Evolutionary conservation across 2,888 invertebrate species (phyloP), one percentile per base, ranked within the genome.

Genomic region (Notodonta dromedarius): DNA sequence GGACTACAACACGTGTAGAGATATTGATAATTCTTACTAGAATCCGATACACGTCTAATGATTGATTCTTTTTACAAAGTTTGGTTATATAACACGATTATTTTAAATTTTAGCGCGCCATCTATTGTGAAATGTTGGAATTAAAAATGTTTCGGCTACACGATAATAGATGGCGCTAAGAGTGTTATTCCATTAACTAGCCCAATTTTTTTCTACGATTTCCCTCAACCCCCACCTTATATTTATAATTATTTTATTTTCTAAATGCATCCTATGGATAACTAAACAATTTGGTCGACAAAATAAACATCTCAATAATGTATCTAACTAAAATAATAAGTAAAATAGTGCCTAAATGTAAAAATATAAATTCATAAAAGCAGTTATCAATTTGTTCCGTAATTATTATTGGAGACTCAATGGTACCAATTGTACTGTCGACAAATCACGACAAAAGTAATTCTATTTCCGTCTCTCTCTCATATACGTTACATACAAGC

Each of bases 271-370:
- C 46, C 46, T 11, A 4, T 5, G 9, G 9, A 42, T 1, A 42
- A 42, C 42, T n/a, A 48, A 48, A n/a, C 48, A 48, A 48, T 48
- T 48, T 48, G 48, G 48, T 48, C 48, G 5, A 48, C 48, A 48
- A n/a, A 35, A 48, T 42, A 42, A 42, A 42, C 9, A 48, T 48
- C 8, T n/a, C n/a, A 48, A 48, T n/a, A 46, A 46, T 46, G 13
- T 5, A 4, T 13, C 6, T n/a, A 48, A 48, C n/a, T n/a, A n/a
- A 48, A 48, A 42, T n/a, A n/a, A n/a, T n/a, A n/a, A 42, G 11
- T 42, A 48, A 48, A n/a, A 14, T 12, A 48, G 48, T n/a, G 48
- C 48, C 5, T 48, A 48, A 13, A 35, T 6, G 35, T 35, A 35
- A 35, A 35, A 48, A 48, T 11, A 48, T 48, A 48, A 48, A 14